Conservation (phyloP, 2,113 vertebrate genomes). For the Fregetta grallaria region DNA sequence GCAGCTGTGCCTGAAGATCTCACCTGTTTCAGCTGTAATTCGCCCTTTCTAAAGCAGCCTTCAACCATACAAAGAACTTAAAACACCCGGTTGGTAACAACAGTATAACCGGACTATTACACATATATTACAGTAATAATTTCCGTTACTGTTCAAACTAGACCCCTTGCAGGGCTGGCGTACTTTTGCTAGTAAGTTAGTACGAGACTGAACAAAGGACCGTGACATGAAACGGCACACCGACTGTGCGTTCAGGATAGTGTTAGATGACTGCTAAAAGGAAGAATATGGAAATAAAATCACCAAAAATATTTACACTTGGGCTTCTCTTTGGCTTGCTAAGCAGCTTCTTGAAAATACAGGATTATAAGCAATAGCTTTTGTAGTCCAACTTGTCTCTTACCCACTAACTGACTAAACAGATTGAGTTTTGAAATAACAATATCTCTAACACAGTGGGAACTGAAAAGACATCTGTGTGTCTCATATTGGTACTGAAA, state of each 20-base stretch:
- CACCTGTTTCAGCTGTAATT: not conserved
- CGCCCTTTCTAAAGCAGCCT: not conserved
- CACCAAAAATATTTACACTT: not conserved
- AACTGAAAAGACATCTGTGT: not conserved
- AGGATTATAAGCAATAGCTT: not conserved
- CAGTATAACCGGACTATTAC: not conserved
- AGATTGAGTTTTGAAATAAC: not conserved
- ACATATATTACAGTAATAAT: not conserved
- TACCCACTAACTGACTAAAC: not conserved
- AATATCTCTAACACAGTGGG: not conserved
- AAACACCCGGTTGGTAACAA: not conserved
- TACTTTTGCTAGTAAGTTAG: not conserved
- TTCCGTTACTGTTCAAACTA: not conserved
- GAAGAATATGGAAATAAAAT: slow-evolving; percentile 1
- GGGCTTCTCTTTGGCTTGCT: not conserved
- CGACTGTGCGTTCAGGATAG: not conserved
- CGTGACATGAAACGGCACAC: not conserved
- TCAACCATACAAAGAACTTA: not conserved
- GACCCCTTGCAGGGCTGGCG: not conserved
- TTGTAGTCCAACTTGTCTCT: not conserved
- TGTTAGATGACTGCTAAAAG: not conserved
- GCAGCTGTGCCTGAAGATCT: not conserved
- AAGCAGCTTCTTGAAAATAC: not conserved
- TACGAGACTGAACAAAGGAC: not conserved
- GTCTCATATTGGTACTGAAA: not conserved